phyloP scores from a whole-genome alignment of 1,140 invertebrate genomes.

The Saccostrea cuccullata region DNA sequence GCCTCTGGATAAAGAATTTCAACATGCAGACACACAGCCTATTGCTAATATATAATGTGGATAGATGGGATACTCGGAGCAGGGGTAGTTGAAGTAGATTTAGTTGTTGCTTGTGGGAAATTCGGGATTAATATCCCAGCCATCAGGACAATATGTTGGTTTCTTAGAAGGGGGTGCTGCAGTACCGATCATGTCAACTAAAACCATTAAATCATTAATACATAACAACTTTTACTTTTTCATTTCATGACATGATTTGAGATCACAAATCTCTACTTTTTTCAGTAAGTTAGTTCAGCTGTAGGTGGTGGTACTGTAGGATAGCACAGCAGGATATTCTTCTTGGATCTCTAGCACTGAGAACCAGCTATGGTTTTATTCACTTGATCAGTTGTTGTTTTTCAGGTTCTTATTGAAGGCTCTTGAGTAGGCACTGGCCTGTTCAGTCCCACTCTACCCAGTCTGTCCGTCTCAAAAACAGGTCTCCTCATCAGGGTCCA shows the following conservation, averaged over 20 bases:
- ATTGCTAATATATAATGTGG: no score
- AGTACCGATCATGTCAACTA: neutral
- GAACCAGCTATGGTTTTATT: constrained; percentile 8
- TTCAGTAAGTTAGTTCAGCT: no score
- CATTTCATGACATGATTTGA: neutral
- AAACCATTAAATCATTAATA: neutral
- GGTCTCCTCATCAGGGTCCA: neutral
- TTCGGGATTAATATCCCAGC: constrained; percentile 5
- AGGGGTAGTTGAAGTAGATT: no score
- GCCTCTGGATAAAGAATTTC: neutral
- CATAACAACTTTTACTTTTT: neutral
- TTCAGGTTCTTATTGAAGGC: no score
- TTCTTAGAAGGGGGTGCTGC: neutral
- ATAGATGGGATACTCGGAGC: no score
- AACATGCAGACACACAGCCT: constrained; percentile 20
- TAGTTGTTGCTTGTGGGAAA: no score
- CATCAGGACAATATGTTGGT: constrained; percentile 17
- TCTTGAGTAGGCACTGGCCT: neutral
- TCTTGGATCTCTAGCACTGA: no score
- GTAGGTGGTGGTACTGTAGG: no score
- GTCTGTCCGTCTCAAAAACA: neutral
- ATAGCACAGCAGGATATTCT: no score
- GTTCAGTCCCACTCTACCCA: constrained; percentile 42
- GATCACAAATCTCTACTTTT: no score
- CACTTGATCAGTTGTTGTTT: no score